A percentile compares a stretch with the other conserved stretches of the same genome.
Conservation (phyloP, 92 coral and sea anemone species). For the Pocillopora grandis region DNA sequence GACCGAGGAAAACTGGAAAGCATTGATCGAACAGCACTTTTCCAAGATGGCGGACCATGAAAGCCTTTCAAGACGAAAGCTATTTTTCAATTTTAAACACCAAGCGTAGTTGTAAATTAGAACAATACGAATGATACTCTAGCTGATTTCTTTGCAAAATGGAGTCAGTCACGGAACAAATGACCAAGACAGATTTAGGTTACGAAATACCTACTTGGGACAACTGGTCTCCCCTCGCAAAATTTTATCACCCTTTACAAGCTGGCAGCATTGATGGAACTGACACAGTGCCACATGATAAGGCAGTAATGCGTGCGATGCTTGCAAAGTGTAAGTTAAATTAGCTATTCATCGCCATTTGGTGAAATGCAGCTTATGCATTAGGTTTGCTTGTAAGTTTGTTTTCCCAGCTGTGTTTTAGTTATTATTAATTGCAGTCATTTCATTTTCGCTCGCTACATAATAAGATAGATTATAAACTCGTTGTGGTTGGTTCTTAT, state of each 20-base stretch:
- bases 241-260: constrained; percentile 90
- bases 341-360: not conserved
- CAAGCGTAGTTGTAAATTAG: not conserved
- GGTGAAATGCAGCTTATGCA: not conserved
- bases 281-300: constrained; percentile 86
- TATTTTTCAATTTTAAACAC: not conserved
- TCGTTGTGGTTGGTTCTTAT: too few species aligned
- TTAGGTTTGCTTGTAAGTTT: not conserved
- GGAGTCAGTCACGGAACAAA: constrained; percentile 35
- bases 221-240: constrained; percentile 92
- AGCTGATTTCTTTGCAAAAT: constrained; percentile 10
- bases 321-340: constrained; percentile 74
- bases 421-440: too few species aligned
- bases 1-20: constrained; percentile 1
- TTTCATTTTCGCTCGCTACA: too few species aligned
- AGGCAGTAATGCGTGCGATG: constrained; percentile 83
- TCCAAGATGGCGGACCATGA: constrained; percentile 34
- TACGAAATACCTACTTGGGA: constrained; percentile 81
- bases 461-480: too few species aligned
- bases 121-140: not conserved
- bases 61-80: not conserved
- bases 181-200: constrained; percentile 42
- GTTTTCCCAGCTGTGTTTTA: too few species aligned
- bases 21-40: not conserved
- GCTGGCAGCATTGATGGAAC: constrained; percentile 99